Evolutionary conservation across 2,113 vertebrate species (phyloP).

Genomic region (Toxotes jaculatrix): DNA sequence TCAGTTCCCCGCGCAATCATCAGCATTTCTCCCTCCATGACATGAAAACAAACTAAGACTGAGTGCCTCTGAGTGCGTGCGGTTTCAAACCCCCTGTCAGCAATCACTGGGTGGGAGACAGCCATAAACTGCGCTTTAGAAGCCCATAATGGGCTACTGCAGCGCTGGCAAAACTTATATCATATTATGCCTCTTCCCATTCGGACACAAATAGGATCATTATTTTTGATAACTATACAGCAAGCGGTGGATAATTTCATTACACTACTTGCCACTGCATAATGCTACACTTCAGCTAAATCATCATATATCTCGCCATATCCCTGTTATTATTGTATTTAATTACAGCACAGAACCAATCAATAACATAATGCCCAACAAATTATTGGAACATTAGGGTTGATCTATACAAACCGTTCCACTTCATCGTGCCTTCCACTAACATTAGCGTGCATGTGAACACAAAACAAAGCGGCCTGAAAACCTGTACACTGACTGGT

Average conservation of each 20-base stretch:
- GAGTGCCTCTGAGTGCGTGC: conserved; percentile 61
- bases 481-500: conserved; percentile 4
- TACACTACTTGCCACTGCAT: conserved; percentile 63
- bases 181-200: conserved; percentile 72
- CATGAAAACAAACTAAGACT: conserved; percentile 79
- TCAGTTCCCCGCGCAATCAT: conserved; percentile 68
- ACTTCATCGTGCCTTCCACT: conserved; percentile 17
- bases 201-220: conserved; percentile 77
- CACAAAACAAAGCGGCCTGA: conserved; percentile 1
- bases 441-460: neutral
- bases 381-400: conserved; percentile 58
- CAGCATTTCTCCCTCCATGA: conserved; percentile 76
- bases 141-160: conserved; percentile 74
- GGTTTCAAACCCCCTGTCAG: conserved; percentile 73
- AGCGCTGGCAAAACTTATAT: conserved; percentile 74
- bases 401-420: conserved; percentile 48
- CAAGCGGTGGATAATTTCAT: conserved; percentile 70
- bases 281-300: conserved; percentile 63
- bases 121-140: conserved; percentile 74
- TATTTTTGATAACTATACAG: conserved; percentile 78
- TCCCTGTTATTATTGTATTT: conserved; percentile 62
- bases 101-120: conserved; percentile 74
- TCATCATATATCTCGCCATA: conserved; percentile 51
- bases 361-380: conserved; percentile 50
- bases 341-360: conserved; percentile 69